Evolutionary conservation across 2,797 vertebrate genomes (phyloP).

Genomic region (Falco rusticolus): DNA sequence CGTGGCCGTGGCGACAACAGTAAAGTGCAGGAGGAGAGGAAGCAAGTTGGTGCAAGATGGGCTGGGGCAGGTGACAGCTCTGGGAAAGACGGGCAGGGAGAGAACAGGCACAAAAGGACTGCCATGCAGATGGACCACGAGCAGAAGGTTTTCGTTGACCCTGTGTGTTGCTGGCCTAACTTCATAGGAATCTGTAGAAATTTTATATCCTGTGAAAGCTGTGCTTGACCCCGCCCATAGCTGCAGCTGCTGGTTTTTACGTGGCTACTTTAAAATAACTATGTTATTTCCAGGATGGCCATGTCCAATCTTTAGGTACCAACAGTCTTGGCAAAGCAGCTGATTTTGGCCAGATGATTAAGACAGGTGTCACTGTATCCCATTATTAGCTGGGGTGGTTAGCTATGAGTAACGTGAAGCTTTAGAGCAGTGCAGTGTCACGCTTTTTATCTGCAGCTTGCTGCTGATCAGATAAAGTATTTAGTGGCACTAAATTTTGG

Average conservation of each 20-base stretch:
- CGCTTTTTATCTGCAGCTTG: neutral
- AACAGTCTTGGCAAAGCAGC: neutral
- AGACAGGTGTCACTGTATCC: neutral
- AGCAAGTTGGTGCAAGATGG: neutral
- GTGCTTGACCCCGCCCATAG: neutral
- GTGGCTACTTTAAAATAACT: neutral
- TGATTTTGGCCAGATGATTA: neutral
- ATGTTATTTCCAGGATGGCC: neutral
- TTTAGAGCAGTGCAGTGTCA: neutral
- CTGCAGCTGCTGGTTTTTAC: neutral
- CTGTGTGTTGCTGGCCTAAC: neutral
- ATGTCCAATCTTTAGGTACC: neutral
- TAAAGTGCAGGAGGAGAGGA: neutral
- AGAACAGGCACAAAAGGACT: neutral
- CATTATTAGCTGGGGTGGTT: neutral
- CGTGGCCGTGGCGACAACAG: fast-evolving
- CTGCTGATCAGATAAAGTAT: slow-evolving; percentile 16
- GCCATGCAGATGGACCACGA: neutral
- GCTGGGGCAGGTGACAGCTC: neutral
- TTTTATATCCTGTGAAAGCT: neutral
- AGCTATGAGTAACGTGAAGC: neutral
- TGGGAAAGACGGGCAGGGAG: neutral
- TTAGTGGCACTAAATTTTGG: slow-evolving; percentile 9
- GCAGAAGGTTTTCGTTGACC: neutral
- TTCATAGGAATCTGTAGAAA: neutral